Evolutionary conservation across 2,888 invertebrate genomes (phyloP), one percentile per base, ranked within the genome.

Genomic region (Frankliniella intonsa): DNA sequence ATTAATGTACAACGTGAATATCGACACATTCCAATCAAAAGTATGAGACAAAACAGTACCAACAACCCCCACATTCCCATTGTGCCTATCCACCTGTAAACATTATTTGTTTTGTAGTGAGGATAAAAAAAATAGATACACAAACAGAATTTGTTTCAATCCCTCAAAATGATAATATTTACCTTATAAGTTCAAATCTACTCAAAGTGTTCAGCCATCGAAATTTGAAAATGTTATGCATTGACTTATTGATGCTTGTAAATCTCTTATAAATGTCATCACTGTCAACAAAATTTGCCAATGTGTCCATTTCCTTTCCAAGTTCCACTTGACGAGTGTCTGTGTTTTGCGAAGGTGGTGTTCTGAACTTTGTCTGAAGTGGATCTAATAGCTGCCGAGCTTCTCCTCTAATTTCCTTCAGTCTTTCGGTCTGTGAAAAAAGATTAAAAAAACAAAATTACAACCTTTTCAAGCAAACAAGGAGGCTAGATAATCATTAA

Each of bases 1-100:
- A 97, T 94, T 82, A 97, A 91, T 82, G 96, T 95, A 86, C 96
- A 96, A 81, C 97, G 92, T 25, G 95, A 96, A 88, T 97, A 95
- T 50, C 94, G 90, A 25, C 96, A 95, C 84, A 97, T 95, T 84
- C 97, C 97, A 85, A 97, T 95, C 83, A 97, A 91, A 86, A 97
- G 91, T 84, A 97, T 93, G 83, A 97, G 94, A 89, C 97, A 96
- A 81, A 97, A 92, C 38, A 96, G 93, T 84, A 97, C 92, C 85
- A 97, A 92, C 86, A 94, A 91, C 87, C 95, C 95, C 88, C 96
- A 91, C 83, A 96, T 92, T 83, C 94, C 94, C 92, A 97, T 95
- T 83, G 97, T 97, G 85, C 94, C 92, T 79, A 96, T 95, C 97
- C 97, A 97, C 86, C 95, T 85, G 83, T 11, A 81, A 83, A 81